phyloP scores from a whole-genome alignment of 2,113 vertebrate species.

The Ellobius talpinus region DNA sequence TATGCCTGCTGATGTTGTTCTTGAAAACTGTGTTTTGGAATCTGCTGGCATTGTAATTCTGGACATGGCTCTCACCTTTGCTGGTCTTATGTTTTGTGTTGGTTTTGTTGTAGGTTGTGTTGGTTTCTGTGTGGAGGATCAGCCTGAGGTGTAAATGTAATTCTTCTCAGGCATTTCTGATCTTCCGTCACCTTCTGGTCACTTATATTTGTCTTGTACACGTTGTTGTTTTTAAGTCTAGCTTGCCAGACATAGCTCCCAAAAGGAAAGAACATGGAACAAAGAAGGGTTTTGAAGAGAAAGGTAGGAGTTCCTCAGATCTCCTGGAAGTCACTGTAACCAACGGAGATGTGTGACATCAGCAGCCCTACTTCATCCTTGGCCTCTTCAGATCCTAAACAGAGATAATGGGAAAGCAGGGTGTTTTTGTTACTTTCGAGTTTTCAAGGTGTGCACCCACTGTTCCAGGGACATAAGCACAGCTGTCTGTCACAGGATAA shows the following conservation, averaged over 20 bases:
- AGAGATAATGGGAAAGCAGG: not conserved
- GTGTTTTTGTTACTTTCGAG: not conserved
- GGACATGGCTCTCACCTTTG: not conserved
- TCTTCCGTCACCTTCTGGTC: not conserved
- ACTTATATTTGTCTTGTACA: not conserved
- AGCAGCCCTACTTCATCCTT: not conserved
- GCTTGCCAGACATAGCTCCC: not conserved
- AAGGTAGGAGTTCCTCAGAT: not conserved
- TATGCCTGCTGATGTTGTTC: not conserved
- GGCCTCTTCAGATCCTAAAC: not conserved
- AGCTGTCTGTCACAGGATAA: not conserved
- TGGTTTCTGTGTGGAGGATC: not conserved
- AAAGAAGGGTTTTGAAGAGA: not conserved
- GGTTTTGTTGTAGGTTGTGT: not conserved
- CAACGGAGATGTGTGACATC: not conserved
- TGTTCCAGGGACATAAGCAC: not conserved
- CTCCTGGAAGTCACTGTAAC: not conserved
- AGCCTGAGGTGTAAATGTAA: not conserved
- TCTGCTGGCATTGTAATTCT: not conserved
- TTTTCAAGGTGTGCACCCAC: not conserved
- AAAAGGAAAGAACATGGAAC: not conserved
- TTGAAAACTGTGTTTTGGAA: not conserved
- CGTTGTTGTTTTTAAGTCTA: not conserved
- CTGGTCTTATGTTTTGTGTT: not conserved
- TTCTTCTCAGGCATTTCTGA: not conserved